Evolutionary conservation across 2,113 vertebrate species (phyloP).

Genomic region (Setophaga coronata): DNA sequence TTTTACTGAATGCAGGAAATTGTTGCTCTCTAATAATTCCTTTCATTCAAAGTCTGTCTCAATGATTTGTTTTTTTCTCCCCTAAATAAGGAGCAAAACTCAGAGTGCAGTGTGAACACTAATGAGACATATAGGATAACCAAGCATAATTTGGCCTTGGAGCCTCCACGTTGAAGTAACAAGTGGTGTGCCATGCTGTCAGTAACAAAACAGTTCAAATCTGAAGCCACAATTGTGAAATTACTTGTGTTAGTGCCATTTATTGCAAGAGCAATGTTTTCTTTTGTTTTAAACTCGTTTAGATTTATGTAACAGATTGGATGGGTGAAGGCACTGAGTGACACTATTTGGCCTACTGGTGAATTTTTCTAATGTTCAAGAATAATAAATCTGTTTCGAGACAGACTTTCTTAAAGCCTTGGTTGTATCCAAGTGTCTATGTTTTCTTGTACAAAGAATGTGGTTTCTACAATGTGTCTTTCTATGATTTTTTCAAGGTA

Average conservation of each 20-base stretch:
- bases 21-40: neutral
- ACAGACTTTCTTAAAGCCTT: neutral
- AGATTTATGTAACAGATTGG: neutral
- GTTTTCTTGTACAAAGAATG: neutral
- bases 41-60: neutral
- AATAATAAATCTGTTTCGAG: neutral
- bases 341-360: neutral
- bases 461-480: neutral
- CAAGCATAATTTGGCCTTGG: neutral
- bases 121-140: neutral
- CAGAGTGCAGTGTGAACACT: rapidly evolving
- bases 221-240: neutral
- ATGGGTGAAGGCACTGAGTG: neutral
- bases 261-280: neutral
- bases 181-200: neutral
- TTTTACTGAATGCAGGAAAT: neutral
- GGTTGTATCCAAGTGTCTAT: neutral
- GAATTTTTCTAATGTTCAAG: neutral
- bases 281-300: neutral
- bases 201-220: neutral
- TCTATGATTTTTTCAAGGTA: neutral
- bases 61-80: neutral
- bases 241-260: neutral
- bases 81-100: neutral
- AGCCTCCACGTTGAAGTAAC: neutral